phyloP scores from a whole-genome alignment of 1,140 invertebrate genomes.

The Drosophila ercepeae region DNA sequence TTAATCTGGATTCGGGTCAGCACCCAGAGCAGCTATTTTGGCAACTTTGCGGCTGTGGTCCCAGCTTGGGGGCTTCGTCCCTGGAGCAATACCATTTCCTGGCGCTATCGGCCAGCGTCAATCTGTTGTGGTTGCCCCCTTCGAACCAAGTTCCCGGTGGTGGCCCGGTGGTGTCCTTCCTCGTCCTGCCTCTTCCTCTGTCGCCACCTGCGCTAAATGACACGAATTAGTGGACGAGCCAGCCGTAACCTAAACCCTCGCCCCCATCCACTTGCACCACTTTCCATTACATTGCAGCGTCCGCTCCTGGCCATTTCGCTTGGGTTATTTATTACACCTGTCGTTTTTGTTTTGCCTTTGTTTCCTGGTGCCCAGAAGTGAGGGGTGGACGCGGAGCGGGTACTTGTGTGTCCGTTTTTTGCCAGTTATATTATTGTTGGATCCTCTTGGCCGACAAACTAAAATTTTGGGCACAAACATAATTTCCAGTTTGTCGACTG shows the following conservation, averaged over 20 bases:
- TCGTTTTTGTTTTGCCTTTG: constrained; percentile 66
- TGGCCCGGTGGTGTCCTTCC: constrained; percentile 37
- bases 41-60: constrained; percentile 49
- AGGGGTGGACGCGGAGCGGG: not conserved
- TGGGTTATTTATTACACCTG: constrained; percentile 80
- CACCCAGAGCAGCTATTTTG: constrained; percentile 57
- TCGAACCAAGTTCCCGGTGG: constrained; percentile 22
- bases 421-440: constrained; percentile 46
- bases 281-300: constrained; percentile 58
- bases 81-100: constrained; percentile 65
- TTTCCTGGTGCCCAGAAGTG: constrained; percentile 21
- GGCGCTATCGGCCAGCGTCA: constrained; percentile 64
- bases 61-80: constrained; percentile 24
- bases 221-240: constrained; percentile 69
- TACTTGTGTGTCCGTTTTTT: constrained; percentile 31
- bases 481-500: constrained; percentile 79
- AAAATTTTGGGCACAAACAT: constrained; percentile 79
- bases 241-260: constrained; percentile 19
- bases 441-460: constrained; percentile 54
- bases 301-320: constrained; percentile 49
- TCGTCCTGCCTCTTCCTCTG: constrained; percentile 49
- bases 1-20: constrained; percentile 65
- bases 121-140: constrained; percentile 54
- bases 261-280: constrained; percentile 15
- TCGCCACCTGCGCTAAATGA: constrained; percentile 78